A percentile compares a stretch with the other conserved stretches of the same genome.
Evolutionary conservation across 2,797 vertebrate genomes (phyloP).

Genomic region (Trematomus bernacchii): DNA sequence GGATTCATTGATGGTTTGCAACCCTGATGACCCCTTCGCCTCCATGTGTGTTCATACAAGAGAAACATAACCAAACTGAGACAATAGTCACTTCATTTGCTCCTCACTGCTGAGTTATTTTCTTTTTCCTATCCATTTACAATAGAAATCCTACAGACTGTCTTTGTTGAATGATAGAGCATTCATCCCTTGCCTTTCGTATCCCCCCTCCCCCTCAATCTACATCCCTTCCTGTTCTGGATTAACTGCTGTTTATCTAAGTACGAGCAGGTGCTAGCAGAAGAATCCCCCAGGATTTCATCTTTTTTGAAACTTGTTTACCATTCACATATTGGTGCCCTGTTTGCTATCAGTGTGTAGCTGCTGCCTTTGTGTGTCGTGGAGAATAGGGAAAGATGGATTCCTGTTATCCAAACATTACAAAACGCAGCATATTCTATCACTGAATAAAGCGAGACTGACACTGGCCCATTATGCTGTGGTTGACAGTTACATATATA

Average conservation of each 20-base stretch:
- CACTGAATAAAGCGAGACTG: conserved; percentile 23
- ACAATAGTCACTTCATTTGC: neutral
- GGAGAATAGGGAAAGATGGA: conserved; percentile 39
- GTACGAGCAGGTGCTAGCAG: conserved; percentile 50
- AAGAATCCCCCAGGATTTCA: conserved; percentile 64
- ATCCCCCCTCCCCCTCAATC: conserved; percentile 21
- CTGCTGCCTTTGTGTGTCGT: conserved; percentile 20
- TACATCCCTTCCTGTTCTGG: conserved; percentile 55
- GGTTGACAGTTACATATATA: conserved; percentile 11
- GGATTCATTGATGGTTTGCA: neutral
- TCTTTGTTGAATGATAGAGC: conserved; percentile 33
- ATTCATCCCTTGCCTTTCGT: conserved; percentile 15
- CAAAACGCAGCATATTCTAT: conserved; percentile 40
- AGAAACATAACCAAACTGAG: neutral
- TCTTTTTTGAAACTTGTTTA: conserved; percentile 60
- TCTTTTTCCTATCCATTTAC: conserved; percentile 26
- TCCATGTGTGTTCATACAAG: neutral
- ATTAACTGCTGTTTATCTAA: conserved; percentile 67
- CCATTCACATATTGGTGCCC: conserved; percentile 45
- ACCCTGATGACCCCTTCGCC: conserved; percentile 9
- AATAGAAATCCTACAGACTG: conserved; percentile 26
- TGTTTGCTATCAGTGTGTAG: conserved; percentile 28
- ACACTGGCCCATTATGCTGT: conserved; percentile 13
- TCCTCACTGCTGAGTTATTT: conserved; percentile 24
- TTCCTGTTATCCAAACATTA: conserved; percentile 46